These are phyloP conservation scores for Emys orbicularis DNA, from an alignment of 2,797 vertebrate species.

Conservation along the genomic window DNA sequence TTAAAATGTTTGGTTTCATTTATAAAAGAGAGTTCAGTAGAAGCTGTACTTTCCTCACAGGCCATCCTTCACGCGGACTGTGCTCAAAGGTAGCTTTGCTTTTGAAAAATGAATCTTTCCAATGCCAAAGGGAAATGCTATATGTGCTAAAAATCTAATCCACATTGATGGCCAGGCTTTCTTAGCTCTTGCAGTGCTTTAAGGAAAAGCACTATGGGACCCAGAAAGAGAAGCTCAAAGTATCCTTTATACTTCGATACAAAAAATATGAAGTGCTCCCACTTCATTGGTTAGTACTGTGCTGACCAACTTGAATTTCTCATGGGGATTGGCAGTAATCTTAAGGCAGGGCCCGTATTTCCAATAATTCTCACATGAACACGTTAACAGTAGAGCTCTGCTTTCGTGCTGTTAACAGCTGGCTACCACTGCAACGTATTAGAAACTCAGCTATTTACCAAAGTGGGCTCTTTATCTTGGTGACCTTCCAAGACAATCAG, in stretches of 20 bases:
- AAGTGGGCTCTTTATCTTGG: slow-evolving; percentile 36
- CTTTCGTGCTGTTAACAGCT: neutral
- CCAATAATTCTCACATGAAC: neutral
- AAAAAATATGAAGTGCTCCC: neutral
- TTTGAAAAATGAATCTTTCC: neutral
- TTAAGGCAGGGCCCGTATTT: neutral
- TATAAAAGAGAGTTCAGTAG: neutral
- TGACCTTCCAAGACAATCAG: slow-evolving; percentile 49
- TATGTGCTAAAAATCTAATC: neutral
- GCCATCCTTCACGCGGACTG: neutral
- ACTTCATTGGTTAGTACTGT: neutral
- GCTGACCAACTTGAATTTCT: neutral
- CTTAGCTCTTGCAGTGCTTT: neutral
- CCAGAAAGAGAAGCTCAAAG: neutral
- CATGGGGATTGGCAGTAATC: neutral
- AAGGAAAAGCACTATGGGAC: neutral
- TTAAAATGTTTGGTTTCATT: neutral
- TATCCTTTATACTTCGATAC: neutral
- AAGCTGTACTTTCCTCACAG: neutral
- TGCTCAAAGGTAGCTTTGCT: neutral
- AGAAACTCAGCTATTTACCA: neutral
- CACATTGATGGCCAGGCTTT: neutral
- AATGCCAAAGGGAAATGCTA: neutral
- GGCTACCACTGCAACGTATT: neutral
- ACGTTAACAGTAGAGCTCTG: neutral